Evolutionary conservation across 2,113 vertebrate genomes (phyloP).

Genomic region (Talpa occidentalis): DNA sequence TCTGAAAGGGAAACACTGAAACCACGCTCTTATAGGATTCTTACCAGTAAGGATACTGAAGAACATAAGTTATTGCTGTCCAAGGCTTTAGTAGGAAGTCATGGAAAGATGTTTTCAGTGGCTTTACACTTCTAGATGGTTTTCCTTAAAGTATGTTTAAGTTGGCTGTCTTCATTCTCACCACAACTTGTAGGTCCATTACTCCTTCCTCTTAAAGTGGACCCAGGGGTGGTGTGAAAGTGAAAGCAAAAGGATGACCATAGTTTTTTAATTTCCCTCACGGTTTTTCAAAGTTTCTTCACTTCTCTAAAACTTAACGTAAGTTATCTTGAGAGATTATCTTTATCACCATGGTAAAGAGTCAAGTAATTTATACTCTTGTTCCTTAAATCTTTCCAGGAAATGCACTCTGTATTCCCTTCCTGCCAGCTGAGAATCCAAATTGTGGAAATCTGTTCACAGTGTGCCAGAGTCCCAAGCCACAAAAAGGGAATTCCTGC

Average conservation of each 20-base stretch:
- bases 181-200: background rate
- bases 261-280: background rate
- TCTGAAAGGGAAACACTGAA: background rate
- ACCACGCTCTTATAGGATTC: background rate
- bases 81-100: background rate
- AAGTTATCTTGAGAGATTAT: background rate
- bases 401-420: background rate
- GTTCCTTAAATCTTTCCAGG: background rate
- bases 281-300: background rate
- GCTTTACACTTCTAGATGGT: background rate
- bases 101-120: background rate
- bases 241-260: background rate
- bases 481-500: background rate
- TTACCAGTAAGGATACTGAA: background rate
- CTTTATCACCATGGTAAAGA: background rate
- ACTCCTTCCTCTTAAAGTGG: background rate
- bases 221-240: accelerated
- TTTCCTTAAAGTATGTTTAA: background rate
- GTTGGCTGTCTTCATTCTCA: background rate
- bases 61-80: background rate
- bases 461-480: too few species aligned
- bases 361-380: background rate
- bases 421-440: background rate
- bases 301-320: background rate
- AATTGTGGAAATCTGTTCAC: too few species aligned